Evolutionary conservation across 2,888 invertebrate genomes (phyloP).

Genomic region (Drosophila picticornis): DNA sequence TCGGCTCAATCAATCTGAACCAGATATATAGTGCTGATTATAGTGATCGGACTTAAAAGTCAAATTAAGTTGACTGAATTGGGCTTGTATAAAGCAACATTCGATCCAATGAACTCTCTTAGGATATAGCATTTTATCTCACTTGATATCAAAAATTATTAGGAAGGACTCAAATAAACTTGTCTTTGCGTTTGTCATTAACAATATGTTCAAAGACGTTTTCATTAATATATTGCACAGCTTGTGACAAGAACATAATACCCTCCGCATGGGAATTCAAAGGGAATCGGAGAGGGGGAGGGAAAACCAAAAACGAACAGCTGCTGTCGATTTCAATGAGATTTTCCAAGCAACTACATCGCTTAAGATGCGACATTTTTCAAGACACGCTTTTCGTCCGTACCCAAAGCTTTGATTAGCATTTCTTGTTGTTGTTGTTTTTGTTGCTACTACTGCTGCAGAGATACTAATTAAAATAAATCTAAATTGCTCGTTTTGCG

Average conservation of each 20-base stretch:
- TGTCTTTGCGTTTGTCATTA: neutral
- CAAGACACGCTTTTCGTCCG: slow-evolving; percentile 46
- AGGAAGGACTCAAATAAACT: neutral
- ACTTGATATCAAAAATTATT: neutral
- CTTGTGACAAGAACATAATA: neutral
- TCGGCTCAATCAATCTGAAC: neutral
- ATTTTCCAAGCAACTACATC: slow-evolving; percentile 74
- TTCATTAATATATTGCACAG: neutral
- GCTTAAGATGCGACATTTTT: slow-evolving; percentile 75
- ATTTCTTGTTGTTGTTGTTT: slow-evolving; percentile 43
- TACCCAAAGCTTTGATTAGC: slow-evolving; percentile 66
- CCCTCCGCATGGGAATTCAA: neutral
- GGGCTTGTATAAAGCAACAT: neutral
- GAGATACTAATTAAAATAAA: slow-evolving; percentile 74
- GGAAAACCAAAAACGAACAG: slow-evolving; percentile 38
- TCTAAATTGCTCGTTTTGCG: slow-evolving; percentile 78
- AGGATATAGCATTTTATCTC: neutral
- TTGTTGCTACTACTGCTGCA: slow-evolving; percentile 12
- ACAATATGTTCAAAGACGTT: neutral
- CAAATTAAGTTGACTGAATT: neutral
- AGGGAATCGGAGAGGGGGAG: neutral
- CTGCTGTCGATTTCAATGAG: slow-evolving; percentile 57
- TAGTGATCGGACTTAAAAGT: neutral
- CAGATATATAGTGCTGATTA: neutral
- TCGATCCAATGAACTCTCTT: neutral